A percentile compares a stretch with the other conserved stretches of the same genome.
phyloP scores from a whole-genome alignment of 1,140 invertebrate species.

The Agrilus planipennis region DNA sequence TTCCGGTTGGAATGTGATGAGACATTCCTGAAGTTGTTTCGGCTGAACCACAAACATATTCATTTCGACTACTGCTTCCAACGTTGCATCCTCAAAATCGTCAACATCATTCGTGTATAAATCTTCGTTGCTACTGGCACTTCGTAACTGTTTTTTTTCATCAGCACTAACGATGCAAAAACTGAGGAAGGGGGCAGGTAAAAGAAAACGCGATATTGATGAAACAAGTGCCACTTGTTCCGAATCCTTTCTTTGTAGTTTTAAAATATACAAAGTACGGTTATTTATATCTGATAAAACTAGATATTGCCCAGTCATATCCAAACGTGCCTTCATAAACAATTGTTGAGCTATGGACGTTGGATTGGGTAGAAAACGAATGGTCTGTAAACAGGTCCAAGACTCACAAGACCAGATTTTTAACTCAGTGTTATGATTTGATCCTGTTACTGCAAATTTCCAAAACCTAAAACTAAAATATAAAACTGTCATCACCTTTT shows the following conservation, averaged over 20 bases:
- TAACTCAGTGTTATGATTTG: slow-evolving; percentile 77
- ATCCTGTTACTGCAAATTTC: slow-evolving; percentile 87
- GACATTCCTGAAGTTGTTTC: slow-evolving; percentile 76
- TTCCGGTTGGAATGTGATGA: slow-evolving; percentile 60
- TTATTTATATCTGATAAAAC: slow-evolving; percentile 74
- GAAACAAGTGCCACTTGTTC: slow-evolving; percentile 43
- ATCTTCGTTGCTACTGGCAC: slow-evolving; percentile 31
- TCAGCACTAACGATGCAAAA: slow-evolving; percentile 76
- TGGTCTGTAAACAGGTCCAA: slow-evolving; percentile 84
- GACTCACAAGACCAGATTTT: slow-evolving; percentile 91
- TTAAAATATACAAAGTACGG: slow-evolving; percentile 64
- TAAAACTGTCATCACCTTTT: not conserved
- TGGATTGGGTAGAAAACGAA: slow-evolving; percentile 49
- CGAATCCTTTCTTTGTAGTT: slow-evolving; percentile 46
- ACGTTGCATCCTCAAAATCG: slow-evolving; percentile 28
- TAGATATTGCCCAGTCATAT: slow-evolving; percentile 70
- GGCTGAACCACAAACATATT: slow-evolving; percentile 78
- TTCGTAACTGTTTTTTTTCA: slow-evolving; percentile 35
- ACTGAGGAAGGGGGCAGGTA: slow-evolving; percentile 73
- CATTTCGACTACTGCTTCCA: slow-evolving; percentile 42
- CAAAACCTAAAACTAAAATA: slow-evolving; percentile 69
- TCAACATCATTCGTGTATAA: slow-evolving; percentile 23
- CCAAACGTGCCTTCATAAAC: slow-evolving; percentile 61
- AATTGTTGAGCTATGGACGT: slow-evolving; percentile 29
- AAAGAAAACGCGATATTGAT: slow-evolving; percentile 68